Percentiles rank a stretch among this genome's conserved stretches.
phyloP scores from a whole-genome alignment of 2,888 invertebrate genomes.

The Tryphoninae sp. region DNA sequence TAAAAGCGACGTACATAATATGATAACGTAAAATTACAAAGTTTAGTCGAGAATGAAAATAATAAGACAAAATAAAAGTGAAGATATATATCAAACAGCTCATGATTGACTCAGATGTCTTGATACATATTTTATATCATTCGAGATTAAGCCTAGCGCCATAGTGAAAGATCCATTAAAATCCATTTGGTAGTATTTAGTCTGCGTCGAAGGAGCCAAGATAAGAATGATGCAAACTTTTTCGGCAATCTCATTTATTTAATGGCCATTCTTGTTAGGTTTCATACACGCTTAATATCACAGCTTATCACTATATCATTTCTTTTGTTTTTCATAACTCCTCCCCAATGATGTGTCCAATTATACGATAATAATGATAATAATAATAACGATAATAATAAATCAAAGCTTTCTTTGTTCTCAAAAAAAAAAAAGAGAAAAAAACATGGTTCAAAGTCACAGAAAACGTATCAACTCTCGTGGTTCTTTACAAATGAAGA shows the following conservation, averaged over 20 bases:
- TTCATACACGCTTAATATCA: slow-evolving; percentile 76
- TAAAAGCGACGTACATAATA: too few relatives aligned
- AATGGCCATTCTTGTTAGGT: slow-evolving; percentile 68
- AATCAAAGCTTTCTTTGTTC: slow-evolving; percentile 26
- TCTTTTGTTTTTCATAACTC: slow-evolving; percentile 36
- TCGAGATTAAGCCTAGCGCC: too few relatives aligned
- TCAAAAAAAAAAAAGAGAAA: slow-evolving; percentile 15
- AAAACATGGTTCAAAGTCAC: slow-evolving; percentile 3
- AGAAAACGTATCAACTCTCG: slow-evolving; percentile 11
- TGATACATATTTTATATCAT: too few relatives aligned
- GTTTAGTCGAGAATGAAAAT: too few relatives aligned
- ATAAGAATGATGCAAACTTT: neutral
- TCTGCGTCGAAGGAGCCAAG: too few relatives aligned
- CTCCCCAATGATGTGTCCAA: slow-evolving; percentile 51
- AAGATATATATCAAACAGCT: too few relatives aligned
- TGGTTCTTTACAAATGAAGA: slow-evolving; percentile 52
- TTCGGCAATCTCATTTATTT: slow-evolving; percentile 66
- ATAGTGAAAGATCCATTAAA: too few relatives aligned
- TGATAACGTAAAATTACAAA: too few relatives aligned
- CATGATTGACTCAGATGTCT: too few relatives aligned
- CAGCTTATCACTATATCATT: slow-evolving; percentile 76
- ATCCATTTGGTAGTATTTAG: too few relatives aligned
- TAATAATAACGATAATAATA: slow-evolving; percentile 33
- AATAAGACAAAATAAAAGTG: too few relatives aligned
- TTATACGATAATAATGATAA: slow-evolving; percentile 44